Percentiles rank a stretch among this genome's conserved stretches.
phyloP scores from a whole-genome alignment of 1,140 invertebrate species.

The Ceratitis capitata region DNA sequence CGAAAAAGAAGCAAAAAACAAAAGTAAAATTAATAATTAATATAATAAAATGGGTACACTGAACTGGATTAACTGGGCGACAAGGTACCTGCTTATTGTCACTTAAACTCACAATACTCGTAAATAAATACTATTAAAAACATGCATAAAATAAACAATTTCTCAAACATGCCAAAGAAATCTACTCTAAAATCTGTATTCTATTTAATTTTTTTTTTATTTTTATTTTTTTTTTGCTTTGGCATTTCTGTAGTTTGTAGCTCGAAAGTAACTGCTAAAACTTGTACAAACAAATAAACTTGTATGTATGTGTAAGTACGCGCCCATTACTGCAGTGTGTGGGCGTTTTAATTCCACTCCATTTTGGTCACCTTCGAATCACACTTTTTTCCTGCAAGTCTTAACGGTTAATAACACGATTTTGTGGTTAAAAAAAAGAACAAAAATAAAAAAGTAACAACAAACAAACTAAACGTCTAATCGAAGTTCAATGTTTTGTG shows the following conservation, averaged over 20 bases:
- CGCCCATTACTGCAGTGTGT: not conserved
- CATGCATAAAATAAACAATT: no score
- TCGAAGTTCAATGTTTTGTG: not conserved
- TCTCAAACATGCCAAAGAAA: no score
- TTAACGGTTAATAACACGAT: not conserved
- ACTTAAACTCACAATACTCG: not conserved
- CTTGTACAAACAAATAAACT: not conserved
- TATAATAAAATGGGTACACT: slow-evolving; percentile 10
- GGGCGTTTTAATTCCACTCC: not conserved
- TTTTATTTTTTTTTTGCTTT: not conserved
- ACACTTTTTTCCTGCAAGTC: not conserved
- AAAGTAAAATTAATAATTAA: no score
- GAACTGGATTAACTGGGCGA: not conserved
- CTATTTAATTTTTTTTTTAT: no score
- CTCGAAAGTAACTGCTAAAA: no score
- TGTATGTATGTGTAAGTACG: not conserved
- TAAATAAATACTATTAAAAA: not conserved
- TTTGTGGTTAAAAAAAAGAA: not conserved
- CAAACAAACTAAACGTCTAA: not conserved
- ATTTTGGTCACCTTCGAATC: not conserved
- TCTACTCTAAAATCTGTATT: no score
- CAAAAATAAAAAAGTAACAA: not conserved
- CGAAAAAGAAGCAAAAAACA: no score
- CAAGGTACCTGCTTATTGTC: not conserved
- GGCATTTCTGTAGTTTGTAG: no score